These are phyloP conservation scores for Anser brachyrhynchus DNA, from an alignment of 2,113 vertebrate species.

Conservation along the genomic window DNA sequence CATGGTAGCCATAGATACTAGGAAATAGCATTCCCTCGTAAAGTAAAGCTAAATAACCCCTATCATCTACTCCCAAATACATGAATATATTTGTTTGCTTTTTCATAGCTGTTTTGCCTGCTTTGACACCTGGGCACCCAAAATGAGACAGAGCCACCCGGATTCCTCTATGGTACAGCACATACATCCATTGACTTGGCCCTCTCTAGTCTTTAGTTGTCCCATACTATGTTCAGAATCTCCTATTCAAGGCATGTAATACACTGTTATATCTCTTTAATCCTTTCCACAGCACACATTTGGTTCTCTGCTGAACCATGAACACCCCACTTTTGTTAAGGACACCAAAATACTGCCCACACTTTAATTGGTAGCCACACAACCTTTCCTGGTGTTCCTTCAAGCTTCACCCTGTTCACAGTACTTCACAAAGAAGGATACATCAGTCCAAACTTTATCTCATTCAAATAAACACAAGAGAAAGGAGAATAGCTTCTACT, in stretches of 20 bases:
- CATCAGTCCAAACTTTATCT: not conserved
- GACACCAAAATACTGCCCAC: not conserved
- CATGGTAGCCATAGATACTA: not conserved
- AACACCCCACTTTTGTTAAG: accelerated
- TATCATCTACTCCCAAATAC: not conserved
- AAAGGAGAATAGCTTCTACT: accelerated
- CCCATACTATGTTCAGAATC: not conserved
- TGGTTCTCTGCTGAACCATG: not conserved
- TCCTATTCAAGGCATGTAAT: accelerated
- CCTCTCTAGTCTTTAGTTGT: not conserved
- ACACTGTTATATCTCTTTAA: not conserved
- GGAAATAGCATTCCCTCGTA: not conserved
- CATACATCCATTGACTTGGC: not conserved
- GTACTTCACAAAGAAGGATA: not conserved
- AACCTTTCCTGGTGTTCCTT: not conserved
- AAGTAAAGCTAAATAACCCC: not conserved
- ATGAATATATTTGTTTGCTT: not conserved
- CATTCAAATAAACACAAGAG: not conserved
- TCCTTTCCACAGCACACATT: not conserved
- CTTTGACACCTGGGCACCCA: not conserved
- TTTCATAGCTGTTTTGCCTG: not conserved
- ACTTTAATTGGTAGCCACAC: not conserved
- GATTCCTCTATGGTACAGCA: not conserved
- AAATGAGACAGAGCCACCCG: not conserved
- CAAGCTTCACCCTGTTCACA: accelerated